Evolutionary conservation across 2,797 vertebrate species (phyloP).

Genomic region (Lithobates pipiens): DNA sequence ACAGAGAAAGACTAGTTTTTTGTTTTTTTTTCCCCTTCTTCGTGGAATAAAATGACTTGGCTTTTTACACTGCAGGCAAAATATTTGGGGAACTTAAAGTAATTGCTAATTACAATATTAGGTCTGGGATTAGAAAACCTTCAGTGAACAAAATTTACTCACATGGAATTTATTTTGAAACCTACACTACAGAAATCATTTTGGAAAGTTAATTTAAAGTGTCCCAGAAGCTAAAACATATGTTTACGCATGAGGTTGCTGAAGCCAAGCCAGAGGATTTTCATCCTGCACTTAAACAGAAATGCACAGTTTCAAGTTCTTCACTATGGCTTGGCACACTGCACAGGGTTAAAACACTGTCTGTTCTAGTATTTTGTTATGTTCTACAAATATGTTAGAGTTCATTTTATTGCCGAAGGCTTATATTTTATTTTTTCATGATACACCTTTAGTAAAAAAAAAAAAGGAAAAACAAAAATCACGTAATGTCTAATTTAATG

Average conservation of each 20-base stretch:
- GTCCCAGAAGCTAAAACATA: slow-evolving; percentile 22
- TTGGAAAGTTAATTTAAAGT: slow-evolving; percentile 11
- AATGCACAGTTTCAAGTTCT: slow-evolving; percentile 62
- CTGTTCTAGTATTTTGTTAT: slow-evolving; percentile 58
- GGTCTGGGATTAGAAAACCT: neutral
- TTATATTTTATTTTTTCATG: slow-evolving; percentile 62
- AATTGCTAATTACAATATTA: slow-evolving; percentile 1
- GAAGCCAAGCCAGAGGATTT: slow-evolving; percentile 28
- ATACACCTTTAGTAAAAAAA: slow-evolving; percentile 60
- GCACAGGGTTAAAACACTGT: slow-evolving; percentile 39
- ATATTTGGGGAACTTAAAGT: slow-evolving; percentile 4
- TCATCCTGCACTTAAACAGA: slow-evolving; percentile 46
- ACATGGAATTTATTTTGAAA: slow-evolving; percentile 21
- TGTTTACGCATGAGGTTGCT: slow-evolving; percentile 29
- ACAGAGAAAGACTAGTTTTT: slow-evolving; percentile 64
- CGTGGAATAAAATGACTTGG: slow-evolving; percentile 29
- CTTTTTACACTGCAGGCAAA: slow-evolving; percentile 53
- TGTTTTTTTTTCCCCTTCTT: slow-evolving; percentile 56
- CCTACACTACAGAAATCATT: slow-evolving; percentile 19
- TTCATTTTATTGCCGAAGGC: slow-evolving; percentile 33
- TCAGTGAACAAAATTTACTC: slow-evolving; percentile 4
- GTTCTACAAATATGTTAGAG: slow-evolving; percentile 33
- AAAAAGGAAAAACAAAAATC: slow-evolving; percentile 17
- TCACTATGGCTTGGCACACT: slow-evolving; percentile 62
- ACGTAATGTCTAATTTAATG: slow-evolving; percentile 54